A percentile compares a stretch with the other conserved stretches of the same genome.
Evolutionary conservation across 2,797 vertebrate genomes (phyloP).

Genomic region (Poeciliopsis infans): DNA sequence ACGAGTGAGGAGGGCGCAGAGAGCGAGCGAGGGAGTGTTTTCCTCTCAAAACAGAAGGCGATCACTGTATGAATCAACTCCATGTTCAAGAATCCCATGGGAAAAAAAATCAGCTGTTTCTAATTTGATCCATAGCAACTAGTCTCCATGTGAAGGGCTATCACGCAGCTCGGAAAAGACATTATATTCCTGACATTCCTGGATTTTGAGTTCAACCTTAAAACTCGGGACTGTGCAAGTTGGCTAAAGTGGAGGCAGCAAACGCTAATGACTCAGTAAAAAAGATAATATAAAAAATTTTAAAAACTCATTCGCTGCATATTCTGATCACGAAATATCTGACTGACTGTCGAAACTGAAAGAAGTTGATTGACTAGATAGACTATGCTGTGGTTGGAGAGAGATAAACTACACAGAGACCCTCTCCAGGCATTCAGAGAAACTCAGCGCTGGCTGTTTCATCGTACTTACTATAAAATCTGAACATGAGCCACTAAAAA

Average conservation of each 20-base stretch:
- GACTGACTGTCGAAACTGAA: conserved; percentile 15
- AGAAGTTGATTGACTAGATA: conserved; percentile 8
- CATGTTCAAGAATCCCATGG: conserved; percentile 50
- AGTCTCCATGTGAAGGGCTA: conserved; percentile 36
- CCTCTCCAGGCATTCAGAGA: conserved; percentile 47
- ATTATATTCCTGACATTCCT: conserved; percentile 48
- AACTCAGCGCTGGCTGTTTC: conserved; percentile 26
- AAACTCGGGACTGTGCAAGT: conserved; percentile 39
- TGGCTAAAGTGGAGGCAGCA: conserved; percentile 10
- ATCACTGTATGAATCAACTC: conserved; percentile 49
- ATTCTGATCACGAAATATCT: conserved; percentile 8
- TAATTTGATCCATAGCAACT: conserved; percentile 46
- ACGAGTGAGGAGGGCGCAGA: conserved; percentile 39
- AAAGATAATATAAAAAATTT: not conserved
- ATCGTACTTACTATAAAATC: conserved; percentile 66
- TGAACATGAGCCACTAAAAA: conserved; percentile 33
- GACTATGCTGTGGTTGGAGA: conserved; percentile 15
- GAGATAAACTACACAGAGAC: conserved; percentile 20
- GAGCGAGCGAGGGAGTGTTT: conserved; percentile 46
- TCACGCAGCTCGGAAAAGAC: conserved; percentile 20
- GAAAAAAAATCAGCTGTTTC: conserved; percentile 60
- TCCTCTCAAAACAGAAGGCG: conserved; percentile 57
- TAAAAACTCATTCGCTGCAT: not conserved
- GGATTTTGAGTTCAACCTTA: conserved; percentile 31
- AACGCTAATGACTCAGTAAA: conserved; percentile 35